Percentiles rank a stretch among this genome's conserved stretches.
These are phyloP conservation scores for Ascaphus truei DNA, from an alignment of 2,113 vertebrate genomes.

Conservation along the genomic window DNA sequence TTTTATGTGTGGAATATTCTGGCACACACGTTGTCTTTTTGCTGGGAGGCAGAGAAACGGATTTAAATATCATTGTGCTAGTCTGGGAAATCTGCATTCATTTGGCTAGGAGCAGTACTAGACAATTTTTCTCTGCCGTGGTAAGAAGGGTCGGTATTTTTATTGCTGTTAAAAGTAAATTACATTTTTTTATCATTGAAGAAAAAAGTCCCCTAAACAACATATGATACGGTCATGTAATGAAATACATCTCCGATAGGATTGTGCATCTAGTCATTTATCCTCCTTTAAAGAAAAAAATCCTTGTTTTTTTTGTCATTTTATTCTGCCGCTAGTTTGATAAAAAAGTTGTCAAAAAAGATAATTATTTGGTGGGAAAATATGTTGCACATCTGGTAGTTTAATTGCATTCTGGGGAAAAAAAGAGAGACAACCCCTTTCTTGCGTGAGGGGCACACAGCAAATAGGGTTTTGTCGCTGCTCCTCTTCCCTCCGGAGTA, in stretches of 20 bases:
- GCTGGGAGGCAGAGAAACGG: constrained; percentile 45
- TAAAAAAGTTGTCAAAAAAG: constrained; percentile 65
- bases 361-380: no score
- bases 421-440: no score
- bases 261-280: constrained; percentile 62
- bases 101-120: constrained; percentile 66
- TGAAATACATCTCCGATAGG: constrained; percentile 62
- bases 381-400: no score
- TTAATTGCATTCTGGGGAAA: no score
- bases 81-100: constrained; percentile 61
- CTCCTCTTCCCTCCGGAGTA: no score
- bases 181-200: constrained; percentile 72
- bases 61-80: constrained; percentile 66
- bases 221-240: constrained; percentile 58
- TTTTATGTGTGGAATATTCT: constrained; percentile 31
- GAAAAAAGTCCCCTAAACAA: constrained; percentile 61
- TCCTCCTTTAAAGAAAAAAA: constrained; percentile 64
- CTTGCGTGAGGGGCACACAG: no score
- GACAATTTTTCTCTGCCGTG: constrained; percentile 51
- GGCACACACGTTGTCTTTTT: constrained; percentile 13
- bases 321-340: constrained; percentile 59
- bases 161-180: constrained; percentile 66
- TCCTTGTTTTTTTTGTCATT: constrained; percentile 60
- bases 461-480: no score
- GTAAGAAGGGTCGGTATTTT: constrained; percentile 50